Evolutionary conservation across 2,113 vertebrate species (phyloP).

Genomic region (Aldabrachelys gigantea): DNA sequence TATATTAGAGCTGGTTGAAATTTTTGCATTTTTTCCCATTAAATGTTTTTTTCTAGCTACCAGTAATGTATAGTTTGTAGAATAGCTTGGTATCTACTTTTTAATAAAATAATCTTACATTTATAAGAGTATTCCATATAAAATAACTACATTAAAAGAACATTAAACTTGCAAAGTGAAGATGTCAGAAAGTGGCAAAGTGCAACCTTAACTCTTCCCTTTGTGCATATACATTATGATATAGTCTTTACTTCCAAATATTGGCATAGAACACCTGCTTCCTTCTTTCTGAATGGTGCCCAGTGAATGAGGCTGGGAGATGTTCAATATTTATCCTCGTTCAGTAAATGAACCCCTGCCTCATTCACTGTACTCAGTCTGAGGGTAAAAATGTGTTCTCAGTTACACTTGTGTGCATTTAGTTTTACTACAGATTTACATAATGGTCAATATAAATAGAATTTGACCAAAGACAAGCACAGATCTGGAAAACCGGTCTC

Average conservation of each 20-base stretch:
- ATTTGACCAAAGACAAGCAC: background rate
- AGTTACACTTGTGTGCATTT: background rate
- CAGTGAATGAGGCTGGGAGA: fast-evolving
- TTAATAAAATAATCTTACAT: background rate
- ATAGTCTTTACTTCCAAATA: background rate
- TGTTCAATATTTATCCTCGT: background rate
- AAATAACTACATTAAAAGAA: background rate
- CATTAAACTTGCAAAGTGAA: background rate
- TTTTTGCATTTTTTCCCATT: background rate
- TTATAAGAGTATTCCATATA: background rate
- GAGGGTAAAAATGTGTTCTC: background rate
- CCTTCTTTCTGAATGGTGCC: background rate
- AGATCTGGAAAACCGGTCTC: background rate
- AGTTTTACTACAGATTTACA: background rate
- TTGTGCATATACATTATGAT: fast-evolving
- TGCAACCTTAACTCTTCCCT: background rate
- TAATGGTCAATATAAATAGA: background rate
- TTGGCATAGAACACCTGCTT: background rate
- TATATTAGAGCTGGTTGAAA: background rate
- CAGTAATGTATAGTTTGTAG: background rate
- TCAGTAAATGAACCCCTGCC: background rate
- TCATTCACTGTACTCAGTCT: background rate
- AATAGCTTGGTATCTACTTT: background rate
- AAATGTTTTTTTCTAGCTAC: background rate
- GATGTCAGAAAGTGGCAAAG: background rate